Percentiles rank a stretch among this genome's conserved stretches.
phyloP scores from a whole-genome alignment of 2,888 invertebrate species.

The Anthrax anthrax region DNA sequence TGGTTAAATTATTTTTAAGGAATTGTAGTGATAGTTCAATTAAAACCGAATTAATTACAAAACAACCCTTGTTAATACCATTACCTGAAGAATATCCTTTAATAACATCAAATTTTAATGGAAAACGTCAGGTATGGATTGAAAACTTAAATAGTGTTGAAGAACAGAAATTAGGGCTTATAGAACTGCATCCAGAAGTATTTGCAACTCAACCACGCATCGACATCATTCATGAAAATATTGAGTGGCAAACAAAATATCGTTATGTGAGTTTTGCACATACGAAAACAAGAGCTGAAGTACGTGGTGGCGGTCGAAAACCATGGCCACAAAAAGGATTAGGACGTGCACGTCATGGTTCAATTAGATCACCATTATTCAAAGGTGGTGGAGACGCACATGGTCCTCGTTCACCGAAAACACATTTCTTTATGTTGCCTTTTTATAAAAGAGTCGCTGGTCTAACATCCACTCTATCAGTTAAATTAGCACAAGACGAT shows the following conservation, averaged over 20 bases:
- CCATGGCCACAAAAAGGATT: conserved; percentile 96
- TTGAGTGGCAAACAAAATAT: conserved; percentile 74
- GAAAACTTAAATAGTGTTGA: conserved; percentile 65
- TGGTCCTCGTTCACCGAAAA: conserved; percentile 82
- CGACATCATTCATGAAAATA: conserved; percentile 74
- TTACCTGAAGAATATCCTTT: neutral
- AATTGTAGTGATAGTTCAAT: too few relatives aligned
- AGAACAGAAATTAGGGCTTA: conserved; percentile 65
- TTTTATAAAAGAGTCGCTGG: conserved; percentile 63
- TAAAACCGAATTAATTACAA: neutral
- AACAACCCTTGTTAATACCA: neutral
- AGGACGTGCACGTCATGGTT: conserved; percentile 84
- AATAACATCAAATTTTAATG: neutral
- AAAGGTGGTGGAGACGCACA: conserved; percentile 70
- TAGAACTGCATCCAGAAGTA: conserved; percentile 80
- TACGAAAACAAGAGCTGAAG: conserved; percentile 68
- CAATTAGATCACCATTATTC: conserved; percentile 79
- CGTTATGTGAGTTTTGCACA: conserved; percentile 67
- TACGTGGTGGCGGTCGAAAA: conserved; percentile 77
- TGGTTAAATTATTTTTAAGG: neutral
- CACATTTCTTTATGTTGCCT: conserved; percentile 89
- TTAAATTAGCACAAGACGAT: conserved; percentile 92
- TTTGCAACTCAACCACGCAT: conserved; percentile 72
- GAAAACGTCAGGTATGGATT: conserved; percentile 63
- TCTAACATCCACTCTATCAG: conserved; percentile 66